Conservation (phyloP, 2,888 invertebrate species). For the Metopia argyrocephala region DNA sequence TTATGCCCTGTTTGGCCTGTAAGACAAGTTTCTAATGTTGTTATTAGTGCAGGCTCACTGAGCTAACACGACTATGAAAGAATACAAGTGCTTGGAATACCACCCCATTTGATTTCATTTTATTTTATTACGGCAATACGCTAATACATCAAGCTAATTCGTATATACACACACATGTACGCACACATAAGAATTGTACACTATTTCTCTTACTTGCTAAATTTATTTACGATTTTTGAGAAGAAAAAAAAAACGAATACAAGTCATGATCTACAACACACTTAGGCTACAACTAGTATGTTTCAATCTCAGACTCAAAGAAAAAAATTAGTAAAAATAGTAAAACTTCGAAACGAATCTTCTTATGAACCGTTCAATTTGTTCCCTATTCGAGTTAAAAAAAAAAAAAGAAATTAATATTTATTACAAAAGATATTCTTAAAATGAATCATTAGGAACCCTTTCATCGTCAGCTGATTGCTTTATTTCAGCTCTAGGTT, state of each 20-base stretch:
- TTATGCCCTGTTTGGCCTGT: slow-evolving; percentile 16
- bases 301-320: slow-evolving; percentile 15
- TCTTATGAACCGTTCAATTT: too few species aligned
- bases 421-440: too few species aligned
- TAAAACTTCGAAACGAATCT: neutral
- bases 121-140: neutral
- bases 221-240: neutral
- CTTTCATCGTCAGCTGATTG: too few species aligned
- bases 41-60: slow-evolving; percentile 60
- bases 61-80: slow-evolving; percentile 51
- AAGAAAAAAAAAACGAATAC: slow-evolving; percentile 14
- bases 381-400: too few species aligned
- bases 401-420: too few species aligned
- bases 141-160: slow-evolving; percentile 41
- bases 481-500: too few species aligned
- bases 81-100: slow-evolving; percentile 29
- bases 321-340: slow-evolving; percentile 7
- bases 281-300: neutral
- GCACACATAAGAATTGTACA: too few species aligned
- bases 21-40: slow-evolving; percentile 64
- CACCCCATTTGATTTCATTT: slow-evolving; percentile 35
- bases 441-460: too few species aligned
- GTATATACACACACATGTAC: slow-evolving; percentile 19
- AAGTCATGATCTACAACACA: slow-evolving; percentile 30
- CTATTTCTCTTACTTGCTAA: too few species aligned